phyloP scores from a whole-genome alignment of 2,888 invertebrate genomes.

The Chironomus riparius region DNA sequence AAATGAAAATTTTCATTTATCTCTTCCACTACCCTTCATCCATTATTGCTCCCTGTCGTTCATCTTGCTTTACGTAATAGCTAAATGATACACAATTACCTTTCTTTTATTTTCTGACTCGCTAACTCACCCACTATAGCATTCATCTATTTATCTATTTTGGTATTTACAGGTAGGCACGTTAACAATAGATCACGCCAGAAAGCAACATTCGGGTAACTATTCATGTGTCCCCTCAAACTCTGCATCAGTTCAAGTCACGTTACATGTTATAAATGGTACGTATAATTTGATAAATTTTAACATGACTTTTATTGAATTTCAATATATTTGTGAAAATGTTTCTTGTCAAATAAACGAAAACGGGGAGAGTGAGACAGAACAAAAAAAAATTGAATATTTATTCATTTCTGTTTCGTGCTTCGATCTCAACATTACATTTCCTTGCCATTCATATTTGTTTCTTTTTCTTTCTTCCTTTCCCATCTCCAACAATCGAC shows the following conservation, averaged over 20 bases:
- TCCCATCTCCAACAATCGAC: not conserved
- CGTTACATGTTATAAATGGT: slow-evolving; percentile 79
- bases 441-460: not conserved
- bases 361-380: not conserved
- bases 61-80: too few relatives aligned
- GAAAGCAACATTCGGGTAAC: slow-evolving; percentile 49
- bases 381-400: not conserved
- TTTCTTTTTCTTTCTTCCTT: not conserved
- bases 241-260: slow-evolving; percentile 70
- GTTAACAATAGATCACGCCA: slow-evolving; percentile 41
- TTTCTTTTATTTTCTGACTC: too few relatives aligned
- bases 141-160: too few relatives aligned
- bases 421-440: not conserved
- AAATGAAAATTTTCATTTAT: too few relatives aligned
- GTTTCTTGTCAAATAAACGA: slow-evolving; percentile 13
- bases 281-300: slow-evolving; percentile 36
- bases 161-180: slow-evolving; percentile 37
- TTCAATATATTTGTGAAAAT: slow-evolving; percentile 18
- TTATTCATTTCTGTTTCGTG: slow-evolving; percentile 20
- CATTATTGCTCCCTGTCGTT: too few relatives aligned
- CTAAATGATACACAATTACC: too few relatives aligned
- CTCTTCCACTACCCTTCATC: too few relatives aligned
- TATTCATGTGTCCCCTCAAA: slow-evolving; percentile 87
- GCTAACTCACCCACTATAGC: too few relatives aligned
- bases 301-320: slow-evolving; percentile 25